Evolutionary conservation across 2,113 vertebrate species (phyloP).

Genomic region (Syngnathus typhle): DNA sequence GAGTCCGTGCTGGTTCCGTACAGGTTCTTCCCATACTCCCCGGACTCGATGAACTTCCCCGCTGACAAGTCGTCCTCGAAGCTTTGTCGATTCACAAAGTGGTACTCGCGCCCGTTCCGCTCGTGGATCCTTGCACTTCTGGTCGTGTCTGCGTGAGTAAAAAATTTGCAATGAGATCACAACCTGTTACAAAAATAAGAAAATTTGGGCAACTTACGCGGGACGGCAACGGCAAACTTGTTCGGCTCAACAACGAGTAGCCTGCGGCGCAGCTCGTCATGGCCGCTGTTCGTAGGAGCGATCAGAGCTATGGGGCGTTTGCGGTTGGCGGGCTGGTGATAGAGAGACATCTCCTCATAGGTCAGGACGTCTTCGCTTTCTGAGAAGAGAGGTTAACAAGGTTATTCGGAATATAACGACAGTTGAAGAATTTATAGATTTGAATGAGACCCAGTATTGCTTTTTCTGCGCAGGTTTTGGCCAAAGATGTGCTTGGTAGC

Average conservation of each 20-base stretch:
- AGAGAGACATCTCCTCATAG: slow-evolving; percentile 96
- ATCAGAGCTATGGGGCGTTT: slow-evolving; percentile 89
- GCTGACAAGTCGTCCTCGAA: slow-evolving; percentile 83
- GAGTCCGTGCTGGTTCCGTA: slow-evolving; percentile 94
- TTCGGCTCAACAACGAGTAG: slow-evolving; percentile 83
- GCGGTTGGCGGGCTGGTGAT: slow-evolving; percentile 88
- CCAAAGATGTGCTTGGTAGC: not conserved
- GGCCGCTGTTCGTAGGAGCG: slow-evolving; percentile 86
- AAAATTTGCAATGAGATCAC: not conserved
- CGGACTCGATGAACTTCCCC: slow-evolving; percentile 89
- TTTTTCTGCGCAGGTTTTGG: not conserved
- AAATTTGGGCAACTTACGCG: slow-evolving; percentile 71
- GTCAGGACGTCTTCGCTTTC: slow-evolving; percentile 90
- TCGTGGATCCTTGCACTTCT: slow-evolving; percentile 81
- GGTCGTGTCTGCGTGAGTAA: slow-evolving; percentile 79
- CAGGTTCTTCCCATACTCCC: slow-evolving; percentile 91
- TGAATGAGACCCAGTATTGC: not conserved
- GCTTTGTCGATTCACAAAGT: slow-evolving; percentile 80
- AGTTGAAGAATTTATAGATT: not conserved
- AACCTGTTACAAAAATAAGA: not conserved
- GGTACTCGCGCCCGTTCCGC: slow-evolving; percentile 87
- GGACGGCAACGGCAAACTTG: slow-evolving; percentile 85
- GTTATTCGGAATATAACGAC: no score
- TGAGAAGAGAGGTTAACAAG: slow-evolving; percentile 36
- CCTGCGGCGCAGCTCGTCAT: slow-evolving; percentile 84